Evolutionary conservation across 2,888 invertebrate species (phyloP).

Genomic region (Alviniconcha strummeri): DNA sequence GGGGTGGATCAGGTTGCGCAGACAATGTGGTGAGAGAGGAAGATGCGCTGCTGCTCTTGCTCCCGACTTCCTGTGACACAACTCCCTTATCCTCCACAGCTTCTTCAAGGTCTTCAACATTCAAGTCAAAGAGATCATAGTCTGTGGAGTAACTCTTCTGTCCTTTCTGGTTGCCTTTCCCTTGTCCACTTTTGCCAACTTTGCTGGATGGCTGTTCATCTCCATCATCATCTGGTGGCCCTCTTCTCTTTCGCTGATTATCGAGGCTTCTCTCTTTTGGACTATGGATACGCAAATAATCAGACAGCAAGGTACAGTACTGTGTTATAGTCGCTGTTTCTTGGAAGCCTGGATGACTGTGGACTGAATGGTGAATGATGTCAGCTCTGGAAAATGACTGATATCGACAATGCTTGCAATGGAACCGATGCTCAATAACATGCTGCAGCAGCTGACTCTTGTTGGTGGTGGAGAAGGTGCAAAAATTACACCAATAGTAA

Average conservation of each 20-base stretch:
- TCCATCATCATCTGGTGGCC: background rate
- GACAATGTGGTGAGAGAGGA: background rate
- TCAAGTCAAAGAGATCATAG: slow-evolving; percentile 52
- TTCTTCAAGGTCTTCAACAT: slow-evolving; percentile 42
- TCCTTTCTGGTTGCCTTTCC: background rate
- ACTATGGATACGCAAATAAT: slow-evolving; percentile 46
- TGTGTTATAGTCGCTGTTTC: slow-evolving; percentile 50
- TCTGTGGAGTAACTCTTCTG: slow-evolving; percentile 23
- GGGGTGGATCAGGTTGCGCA: background rate
- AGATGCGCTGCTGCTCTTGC: background rate
- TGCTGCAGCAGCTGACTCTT: slow-evolving; percentile 55
- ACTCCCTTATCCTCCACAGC: background rate
- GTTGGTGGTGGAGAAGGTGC: slow-evolving; percentile 54
- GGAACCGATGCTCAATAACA: slow-evolving; percentile 61
- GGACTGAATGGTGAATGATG: slow-evolving; percentile 56
- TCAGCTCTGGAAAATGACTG: slow-evolving; percentile 63
- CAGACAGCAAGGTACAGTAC: slow-evolving; percentile 58
- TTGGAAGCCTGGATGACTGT: slow-evolving; percentile 52
- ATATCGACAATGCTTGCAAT: slow-evolving; percentile 60
- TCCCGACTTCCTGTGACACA: background rate
- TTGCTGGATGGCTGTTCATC: slow-evolving; percentile 18
- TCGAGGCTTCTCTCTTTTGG: slow-evolving; percentile 12
- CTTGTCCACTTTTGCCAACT: background rate
- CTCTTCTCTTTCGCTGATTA: slow-evolving; percentile 20
- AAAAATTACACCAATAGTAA: slow-evolving; percentile 66